Evolutionary conservation across 1,140 invertebrate species (phyloP).

Genomic region (Bombus breviceps): DNA sequence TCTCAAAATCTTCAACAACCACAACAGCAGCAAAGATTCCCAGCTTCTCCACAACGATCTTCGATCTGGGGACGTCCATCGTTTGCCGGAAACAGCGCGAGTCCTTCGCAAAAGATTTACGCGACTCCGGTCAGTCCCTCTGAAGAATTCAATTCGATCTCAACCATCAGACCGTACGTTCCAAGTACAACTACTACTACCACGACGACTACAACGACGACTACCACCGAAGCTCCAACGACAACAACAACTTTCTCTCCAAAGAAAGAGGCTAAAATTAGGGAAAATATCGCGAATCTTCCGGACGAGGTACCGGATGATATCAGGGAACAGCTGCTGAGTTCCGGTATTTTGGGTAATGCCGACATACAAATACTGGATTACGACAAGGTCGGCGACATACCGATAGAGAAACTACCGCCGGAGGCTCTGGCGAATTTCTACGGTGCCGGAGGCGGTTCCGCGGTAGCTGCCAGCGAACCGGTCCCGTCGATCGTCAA

Average conservation of each 20-base stretch:
- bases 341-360: constrained; percentile 92
- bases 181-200: constrained; percentile 56
- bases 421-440: constrained; percentile 93
- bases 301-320: constrained; percentile 94
- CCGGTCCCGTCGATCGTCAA: constrained; percentile 85
- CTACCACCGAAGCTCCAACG: constrained; percentile 64
- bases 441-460: constrained; percentile 89
- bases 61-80: constrained; percentile 76
- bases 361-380: constrained; percentile 93
- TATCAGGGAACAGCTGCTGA: constrained; percentile 90
- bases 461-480: constrained; percentile 86
- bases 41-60: constrained; percentile 21
- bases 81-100: constrained; percentile 53
- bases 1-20: constrained; percentile 65
- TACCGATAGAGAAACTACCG: constrained; percentile 91
- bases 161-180: constrained; percentile 52
- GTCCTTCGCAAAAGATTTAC: constrained; percentile 75
- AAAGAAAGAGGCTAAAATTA: constrained; percentile 83
- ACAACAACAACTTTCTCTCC: constrained; percentile 70
- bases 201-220: constrained; percentile 61
- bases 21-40: constrained; percentile 36
- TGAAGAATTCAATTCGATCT: constrained; percentile 56
- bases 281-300: constrained; percentile 84
- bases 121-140: constrained; percentile 74
- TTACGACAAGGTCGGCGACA: constrained; percentile 94